phyloP scores from a whole-genome alignment of 2,888 invertebrate genomes.

The Xestoiulus laeticollis region DNA sequence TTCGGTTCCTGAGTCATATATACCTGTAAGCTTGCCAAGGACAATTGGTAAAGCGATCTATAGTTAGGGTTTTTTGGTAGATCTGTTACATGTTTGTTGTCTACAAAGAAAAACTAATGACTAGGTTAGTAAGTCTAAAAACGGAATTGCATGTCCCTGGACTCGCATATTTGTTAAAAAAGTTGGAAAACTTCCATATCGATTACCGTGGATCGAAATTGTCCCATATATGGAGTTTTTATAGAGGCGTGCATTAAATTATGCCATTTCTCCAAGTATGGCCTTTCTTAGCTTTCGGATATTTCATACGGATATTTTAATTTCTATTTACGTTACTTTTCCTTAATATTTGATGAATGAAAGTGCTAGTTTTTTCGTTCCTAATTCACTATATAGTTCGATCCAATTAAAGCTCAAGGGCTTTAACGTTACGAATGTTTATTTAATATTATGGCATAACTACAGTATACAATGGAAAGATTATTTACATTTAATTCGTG shows the following conservation, averaged over 20 bases:
- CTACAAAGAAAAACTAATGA: neutral
- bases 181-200: constrained; percentile 14
- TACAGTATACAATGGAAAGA: too few relatives aligned
- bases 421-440: too few relatives aligned
- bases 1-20: neutral
- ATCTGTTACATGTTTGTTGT: neutral
- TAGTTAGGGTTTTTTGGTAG: neutral
- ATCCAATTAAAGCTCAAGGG: too few relatives aligned
- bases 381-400: too few relatives aligned
- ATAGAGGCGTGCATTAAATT: neutral
- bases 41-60: neutral
- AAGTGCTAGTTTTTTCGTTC: neutral
- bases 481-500: too few relatives aligned
- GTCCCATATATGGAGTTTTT: neutral
- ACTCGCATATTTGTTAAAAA: neutral
- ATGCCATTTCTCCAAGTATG: neutral
- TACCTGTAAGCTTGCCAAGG: neutral
- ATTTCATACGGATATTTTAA: too few relatives aligned
- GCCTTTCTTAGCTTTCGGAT: neutral
- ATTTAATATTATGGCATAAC: too few relatives aligned
- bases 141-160: neutral
- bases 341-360: neutral
- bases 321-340: too few relatives aligned
- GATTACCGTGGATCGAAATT: neutral
- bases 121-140: neutral